Evolutionary conservation across 1,140 invertebrate genomes (phyloP).

Genomic region (Anastatus disparis): DNA sequence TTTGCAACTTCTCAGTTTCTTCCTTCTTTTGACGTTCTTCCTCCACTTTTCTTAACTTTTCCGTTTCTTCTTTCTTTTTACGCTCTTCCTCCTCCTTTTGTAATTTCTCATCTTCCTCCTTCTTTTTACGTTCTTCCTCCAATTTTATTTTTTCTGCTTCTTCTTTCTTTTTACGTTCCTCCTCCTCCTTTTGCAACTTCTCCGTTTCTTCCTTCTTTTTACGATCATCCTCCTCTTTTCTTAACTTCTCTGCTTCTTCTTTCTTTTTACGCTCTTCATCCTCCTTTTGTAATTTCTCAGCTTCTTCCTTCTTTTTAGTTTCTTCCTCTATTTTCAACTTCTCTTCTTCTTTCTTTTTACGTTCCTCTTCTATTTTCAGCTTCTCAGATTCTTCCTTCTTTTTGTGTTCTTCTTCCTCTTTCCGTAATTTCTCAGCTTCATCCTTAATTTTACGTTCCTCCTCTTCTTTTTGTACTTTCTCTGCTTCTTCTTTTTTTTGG

Average conservation of each 20-base stretch:
- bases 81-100: slow-evolving; percentile 1
- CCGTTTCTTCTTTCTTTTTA: slow-evolving; percentile 20
- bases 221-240: slow-evolving; percentile 23
- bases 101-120: slow-evolving; percentile 34
- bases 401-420: slow-evolving; percentile 38
- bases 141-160: slow-evolving; percentile 34
- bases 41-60: slow-evolving; percentile 26
- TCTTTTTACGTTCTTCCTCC: slow-evolving; percentile 22
- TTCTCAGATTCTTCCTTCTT: slow-evolving; percentile 32
- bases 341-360: slow-evolving; percentile 17
- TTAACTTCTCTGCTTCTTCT: slow-evolving; percentile 37
- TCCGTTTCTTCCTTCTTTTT: too few relatives aligned
- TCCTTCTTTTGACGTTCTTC: slow-evolving; percentile 18
- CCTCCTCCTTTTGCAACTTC: slow-evolving; percentile 36
- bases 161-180: slow-evolving; percentile 43
- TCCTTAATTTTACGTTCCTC: slow-evolving; percentile 40
- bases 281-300: slow-evolving; percentile 26
- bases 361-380: slow-evolving; percentile 18
- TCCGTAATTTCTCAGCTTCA: slow-evolving; percentile 3
- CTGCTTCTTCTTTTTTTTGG: neutral
- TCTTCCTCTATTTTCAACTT: slow-evolving; percentile 26
- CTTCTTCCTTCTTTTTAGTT: slow-evolving; percentile 15
- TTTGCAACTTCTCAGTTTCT: slow-evolving; percentile 29
- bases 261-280: slow-evolving; percentile 23
- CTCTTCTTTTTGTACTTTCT: neutral